Conservation (phyloP, 2,888 invertebrate species). For the Darwinula stevensoni region DNA sequence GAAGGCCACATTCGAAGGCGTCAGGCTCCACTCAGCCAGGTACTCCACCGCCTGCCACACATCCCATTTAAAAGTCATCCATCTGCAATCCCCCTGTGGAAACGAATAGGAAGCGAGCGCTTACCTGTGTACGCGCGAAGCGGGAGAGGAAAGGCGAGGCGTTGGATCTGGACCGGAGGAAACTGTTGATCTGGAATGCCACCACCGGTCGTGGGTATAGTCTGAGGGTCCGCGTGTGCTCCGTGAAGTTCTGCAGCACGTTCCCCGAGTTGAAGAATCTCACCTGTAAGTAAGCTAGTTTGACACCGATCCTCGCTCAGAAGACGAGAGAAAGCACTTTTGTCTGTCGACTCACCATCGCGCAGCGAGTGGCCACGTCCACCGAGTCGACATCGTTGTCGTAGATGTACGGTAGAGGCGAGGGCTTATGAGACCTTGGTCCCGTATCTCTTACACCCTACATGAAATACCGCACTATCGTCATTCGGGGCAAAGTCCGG, state of each 20-base stretch:
- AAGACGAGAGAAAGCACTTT: neutral
- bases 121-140: constrained; percentile 70
- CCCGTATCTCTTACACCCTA: too few relatives aligned
- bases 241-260: constrained; percentile 81
- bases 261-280: constrained; percentile 95
- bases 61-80: too few relatives aligned
- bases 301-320: too few relatives aligned
- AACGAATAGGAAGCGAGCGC: too few relatives aligned
- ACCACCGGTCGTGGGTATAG: constrained; percentile 94
- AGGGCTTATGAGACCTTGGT: too few relatives aligned
- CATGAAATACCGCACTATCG: too few relatives aligned
- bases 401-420: too few relatives aligned
- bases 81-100: too few relatives aligned
- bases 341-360: constrained; percentile 37
- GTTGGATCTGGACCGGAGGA: constrained; percentile 67
- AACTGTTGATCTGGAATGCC: constrained; percentile 91
- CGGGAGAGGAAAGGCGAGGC: constrained; percentile 62
- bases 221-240: constrained; percentile 82
- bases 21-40: constrained; percentile 90
- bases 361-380: constrained; percentile 87
- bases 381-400: constrained; percentile 73
- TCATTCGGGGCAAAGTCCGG: too few relatives aligned
- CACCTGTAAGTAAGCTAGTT: constrained; percentile 29
- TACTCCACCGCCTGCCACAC: constrained; percentile 91
- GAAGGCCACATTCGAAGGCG: constrained; percentile 91